Percentiles rank a stretch among this genome's conserved stretches.
Evolutionary conservation across 2,113 vertebrate species (phyloP).

Genomic region (Platycercus adscitus): DNA sequence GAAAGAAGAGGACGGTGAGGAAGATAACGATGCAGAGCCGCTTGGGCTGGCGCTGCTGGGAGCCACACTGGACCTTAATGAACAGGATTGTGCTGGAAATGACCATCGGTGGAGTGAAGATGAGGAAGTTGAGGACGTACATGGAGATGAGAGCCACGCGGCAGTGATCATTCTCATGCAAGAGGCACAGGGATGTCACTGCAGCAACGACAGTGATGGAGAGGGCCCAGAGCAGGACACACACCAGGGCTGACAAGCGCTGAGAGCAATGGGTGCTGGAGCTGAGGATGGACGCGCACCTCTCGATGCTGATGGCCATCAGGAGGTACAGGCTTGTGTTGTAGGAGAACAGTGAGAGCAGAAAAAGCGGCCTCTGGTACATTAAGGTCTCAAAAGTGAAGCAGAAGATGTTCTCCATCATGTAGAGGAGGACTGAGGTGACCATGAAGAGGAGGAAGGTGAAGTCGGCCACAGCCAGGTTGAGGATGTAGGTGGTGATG

Average conservation of each 20-base stretch:
- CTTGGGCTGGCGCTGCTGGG: background rate
- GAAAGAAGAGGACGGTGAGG: conserved; percentile 4
- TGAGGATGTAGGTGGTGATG: background rate
- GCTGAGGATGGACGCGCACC: background rate
- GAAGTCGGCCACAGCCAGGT: background rate
- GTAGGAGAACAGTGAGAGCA: background rate
- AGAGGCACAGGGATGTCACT: conserved; percentile 47
- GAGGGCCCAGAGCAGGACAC: conserved; percentile 62
- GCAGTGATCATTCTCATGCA: fast-evolving
- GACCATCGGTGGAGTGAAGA: conserved; percentile 65
- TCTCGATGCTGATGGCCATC: background rate
- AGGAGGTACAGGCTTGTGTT: conserved; percentile 9
- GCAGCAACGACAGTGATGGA: conserved; percentile 10
- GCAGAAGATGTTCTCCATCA: background rate
- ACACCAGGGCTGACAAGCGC: conserved; percentile 3
- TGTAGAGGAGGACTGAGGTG: background rate
- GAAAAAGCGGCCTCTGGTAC: background rate
- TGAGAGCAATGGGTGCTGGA: conserved; percentile 35
- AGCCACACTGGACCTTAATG: conserved; percentile 51
- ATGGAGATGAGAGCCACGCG: background rate
- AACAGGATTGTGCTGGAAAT: conserved; percentile 30
- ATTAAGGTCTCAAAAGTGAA: fast-evolving
- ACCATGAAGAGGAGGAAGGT: background rate
- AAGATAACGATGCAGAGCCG: background rate
- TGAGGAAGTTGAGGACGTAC: background rate